phyloP scores from a whole-genome alignment of 2,888 invertebrate genomes.

The Tinea pellionella region DNA sequence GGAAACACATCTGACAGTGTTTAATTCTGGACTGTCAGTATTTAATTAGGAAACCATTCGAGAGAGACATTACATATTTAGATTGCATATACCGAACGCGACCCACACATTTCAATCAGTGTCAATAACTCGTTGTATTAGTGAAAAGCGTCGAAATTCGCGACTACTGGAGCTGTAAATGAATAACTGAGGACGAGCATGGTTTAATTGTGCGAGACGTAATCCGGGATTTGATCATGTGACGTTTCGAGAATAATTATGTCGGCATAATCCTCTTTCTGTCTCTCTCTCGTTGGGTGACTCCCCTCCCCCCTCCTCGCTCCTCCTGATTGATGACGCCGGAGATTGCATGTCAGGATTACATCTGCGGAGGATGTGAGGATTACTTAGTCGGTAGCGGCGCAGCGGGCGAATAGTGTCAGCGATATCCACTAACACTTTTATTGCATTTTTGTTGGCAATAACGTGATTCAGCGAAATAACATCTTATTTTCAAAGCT shows the following conservation, averaged over 20 bases:
- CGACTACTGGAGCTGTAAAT: slow-evolving; percentile 18
- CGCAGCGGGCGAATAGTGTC: background rate
- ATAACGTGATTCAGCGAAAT: background rate
- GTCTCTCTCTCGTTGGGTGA: slow-evolving; percentile 22
- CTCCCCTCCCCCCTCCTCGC: slow-evolving; percentile 21
- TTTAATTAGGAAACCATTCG: background rate
- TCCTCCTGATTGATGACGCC: slow-evolving; percentile 53
- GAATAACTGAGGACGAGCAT: slow-evolving; percentile 22
- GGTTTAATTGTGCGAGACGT: slow-evolving; percentile 26
- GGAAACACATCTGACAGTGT: background rate
- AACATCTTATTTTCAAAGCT: background rate
- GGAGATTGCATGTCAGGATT: slow-evolving; percentile 67
- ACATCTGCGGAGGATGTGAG: slow-evolving; percentile 59
- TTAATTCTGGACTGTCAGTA: background rate
- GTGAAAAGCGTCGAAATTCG: slow-evolving; percentile 19
- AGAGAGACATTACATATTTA: background rate
- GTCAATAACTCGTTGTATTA: background rate
- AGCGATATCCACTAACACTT: slow-evolving; percentile 3
- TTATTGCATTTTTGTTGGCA: slow-evolving; percentile 2
- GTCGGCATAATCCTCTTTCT: slow-evolving; percentile 29
- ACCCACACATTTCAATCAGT: slow-evolving; percentile 4
- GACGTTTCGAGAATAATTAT: slow-evolving; percentile 35
- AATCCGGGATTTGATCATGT: slow-evolving; percentile 24
- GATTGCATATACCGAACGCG: background rate
- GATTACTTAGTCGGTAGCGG: slow-evolving; percentile 52